Evolutionary conservation across 2,888 invertebrate species (phyloP), one percentile per base, ranked within the genome.

Genomic region (Periphyllus acericola): DNA sequence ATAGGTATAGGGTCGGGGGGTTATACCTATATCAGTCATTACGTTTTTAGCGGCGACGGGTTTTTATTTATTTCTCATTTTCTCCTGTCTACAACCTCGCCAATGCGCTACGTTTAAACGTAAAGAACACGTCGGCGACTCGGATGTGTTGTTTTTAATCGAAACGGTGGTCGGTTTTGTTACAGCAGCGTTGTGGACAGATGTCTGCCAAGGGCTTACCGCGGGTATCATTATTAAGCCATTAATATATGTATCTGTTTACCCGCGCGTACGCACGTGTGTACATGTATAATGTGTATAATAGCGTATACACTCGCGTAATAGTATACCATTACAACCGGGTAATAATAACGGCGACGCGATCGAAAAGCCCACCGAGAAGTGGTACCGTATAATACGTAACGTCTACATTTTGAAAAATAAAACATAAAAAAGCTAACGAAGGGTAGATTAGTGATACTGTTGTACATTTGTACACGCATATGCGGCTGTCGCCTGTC

Each of bases 161-260:
- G 34, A 74, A 83, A 83, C 55, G 29, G 72, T 34, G 60, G 25
- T 21, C 29, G 71, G 40, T 60, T 66, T 40, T 75, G 46, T 4
- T 29, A 21, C 74, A 21, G 34, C 36, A 34, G n/a, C 40, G 25
- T 75, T 25, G 68, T 21, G 34, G 55, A 86, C 85, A 71, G 79
- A 86, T 71, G 85, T 40, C 74, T 34, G 74, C 36, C 40, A 72
- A 60, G 74, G 40, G 36, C 74, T 36, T 34, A 52, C 46, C 82
- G 55, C 29, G 71, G 71, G 71, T 34, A 55, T 79, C 60, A 40
- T 86, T 86, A 86, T 86, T 86, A 86, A 86, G 86, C 80, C 86
- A 86, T 86, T 86, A 72, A 86, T 80, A 80, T 79, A 79, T 55
- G n/a, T 46, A 68, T 84, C 34, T 52, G 34, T 9, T 36, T 66